These are phyloP conservation scores for Phortica variegata DNA, from an alignment of 1,140 invertebrate species.

Conservation along the genomic window DNA sequence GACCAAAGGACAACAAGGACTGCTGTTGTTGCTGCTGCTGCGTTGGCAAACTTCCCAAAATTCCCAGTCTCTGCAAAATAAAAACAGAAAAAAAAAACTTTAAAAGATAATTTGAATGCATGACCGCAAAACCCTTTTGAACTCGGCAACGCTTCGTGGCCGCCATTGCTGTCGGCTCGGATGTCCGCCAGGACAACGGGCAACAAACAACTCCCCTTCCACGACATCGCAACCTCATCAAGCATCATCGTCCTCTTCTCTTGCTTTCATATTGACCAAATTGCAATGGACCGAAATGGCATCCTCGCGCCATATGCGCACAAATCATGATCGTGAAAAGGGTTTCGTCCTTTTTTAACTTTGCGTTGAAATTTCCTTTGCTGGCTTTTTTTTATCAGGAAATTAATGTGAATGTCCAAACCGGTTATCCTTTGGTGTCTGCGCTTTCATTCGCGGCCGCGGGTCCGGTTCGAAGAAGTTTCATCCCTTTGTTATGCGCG, in stretches of 20 bases:
- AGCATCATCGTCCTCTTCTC: constrained; percentile 21
- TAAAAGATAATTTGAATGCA: constrained; percentile 51
- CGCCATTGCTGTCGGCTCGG: constrained; percentile 33
- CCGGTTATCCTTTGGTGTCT: constrained; percentile 37
- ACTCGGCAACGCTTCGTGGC: constrained; percentile 16
- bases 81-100: no score
- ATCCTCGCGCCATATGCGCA: constrained; percentile 29
- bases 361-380: constrained; percentile 42
- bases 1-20: no score
- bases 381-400: constrained; percentile 27
- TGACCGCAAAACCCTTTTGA: constrained; percentile 46
- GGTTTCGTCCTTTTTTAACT: constrained; percentile 34
- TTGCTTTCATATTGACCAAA: constrained; percentile 44
- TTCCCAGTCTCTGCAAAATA: constrained; percentile 22
- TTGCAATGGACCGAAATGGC: constrained; percentile 31
- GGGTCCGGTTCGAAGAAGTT: constrained; percentile 37
- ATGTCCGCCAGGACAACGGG: constrained; percentile 20
- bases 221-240: constrained; percentile 13
- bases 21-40: no score
- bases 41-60: no score
- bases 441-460: constrained; percentile 39
- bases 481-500: constrained; percentile 21
- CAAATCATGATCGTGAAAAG: constrained; percentile 22
- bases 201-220: constrained; percentile 11
- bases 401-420: constrained; percentile 50